A percentile compares a stretch with the other conserved stretches of the same genome.
Conservation (phyloP, 2,797 vertebrate genomes). For the Lagodon rhomboides region DNA sequence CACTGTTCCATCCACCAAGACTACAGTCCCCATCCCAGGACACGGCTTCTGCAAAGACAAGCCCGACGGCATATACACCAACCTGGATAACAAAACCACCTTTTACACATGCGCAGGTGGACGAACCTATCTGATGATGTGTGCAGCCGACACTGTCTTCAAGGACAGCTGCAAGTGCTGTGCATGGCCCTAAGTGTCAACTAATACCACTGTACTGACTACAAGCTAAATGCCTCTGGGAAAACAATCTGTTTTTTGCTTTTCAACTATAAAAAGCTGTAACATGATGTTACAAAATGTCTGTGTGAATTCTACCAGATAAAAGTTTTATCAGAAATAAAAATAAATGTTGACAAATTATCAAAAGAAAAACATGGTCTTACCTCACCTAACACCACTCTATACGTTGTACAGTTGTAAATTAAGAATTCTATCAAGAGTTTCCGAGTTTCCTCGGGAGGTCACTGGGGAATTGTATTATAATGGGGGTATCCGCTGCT, state of each 20-base stretch:
- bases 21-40: conserved; percentile 55
- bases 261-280: background rate
- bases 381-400: background rate
- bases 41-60: conserved; percentile 66
- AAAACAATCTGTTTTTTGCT: background rate
- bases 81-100: conserved; percentile 45
- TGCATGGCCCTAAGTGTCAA: conserved; percentile 51
- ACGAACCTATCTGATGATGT: conserved; percentile 37
- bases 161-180: conserved; percentile 77
- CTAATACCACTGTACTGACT: background rate
- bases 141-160: conserved; percentile 68
- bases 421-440: no score
- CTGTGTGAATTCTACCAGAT: background rate
- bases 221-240: background rate
- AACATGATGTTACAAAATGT: background rate
- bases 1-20: conserved; percentile 35
- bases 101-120: conserved; percentile 72
- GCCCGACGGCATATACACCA: conserved; percentile 68
- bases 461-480: no score
- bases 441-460: no score
- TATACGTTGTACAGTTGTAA: background rate
- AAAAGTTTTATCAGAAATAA: background rate
- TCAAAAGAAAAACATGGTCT: background rate
- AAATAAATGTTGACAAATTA: background rate
- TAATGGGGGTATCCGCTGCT: no score